Base-by-base conservation (phyloP, 2,113 vertebrate species). In the Tympanuchus pallidicinctus region DNA sequence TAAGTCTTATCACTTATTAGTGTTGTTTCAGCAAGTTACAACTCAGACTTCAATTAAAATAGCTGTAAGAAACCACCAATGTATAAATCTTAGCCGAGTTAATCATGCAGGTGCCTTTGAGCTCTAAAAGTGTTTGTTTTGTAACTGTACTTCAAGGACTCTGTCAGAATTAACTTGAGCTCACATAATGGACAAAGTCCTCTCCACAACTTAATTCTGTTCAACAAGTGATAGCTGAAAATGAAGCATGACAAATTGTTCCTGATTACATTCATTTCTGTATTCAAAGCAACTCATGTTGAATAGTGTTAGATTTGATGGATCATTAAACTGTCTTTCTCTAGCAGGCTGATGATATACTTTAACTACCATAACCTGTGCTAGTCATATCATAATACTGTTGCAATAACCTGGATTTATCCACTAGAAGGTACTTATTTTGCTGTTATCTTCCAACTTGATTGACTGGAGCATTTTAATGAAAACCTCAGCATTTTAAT, bases 101-200 rank as follows among this genome's bases (percentile, higher is more conserved):
- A 19, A 2, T 22, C 6, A 22, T 2, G 6, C 10, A 6, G 2
- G 3, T 13, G 11, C 5, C 16, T 54, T 85, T 34, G 27, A 25
- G 48, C 34, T 36, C 34, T 48, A 1, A 20, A 43, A n/a, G 24
- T 27, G 20, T 32, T 42, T 8, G 1, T 36, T 63, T 56, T 10
- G n/a, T n/a, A 30, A 47, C 60, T 2, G 34, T 36, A n/a, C 45
- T 52, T 11, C 10, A 27, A 88, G 12, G 28, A 61, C 36, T 90
- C 36, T 25, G 34, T 9, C 3, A 7, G 30, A 21, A 11, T 3
- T 3, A 34, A 10, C n/a, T n/a, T 0, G 1, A 42, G 9, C 5
- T 66, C 18, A 8, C 8, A 9, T 1, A 13, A 30, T 9, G 22
- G 45, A 7, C 3, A 3, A 24, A n/a, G 18, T 17, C 30, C 45